Base-by-base conservation (phyloP, 2,888 invertebrate genomes). In the Pachydiplax longipennis region DNA sequence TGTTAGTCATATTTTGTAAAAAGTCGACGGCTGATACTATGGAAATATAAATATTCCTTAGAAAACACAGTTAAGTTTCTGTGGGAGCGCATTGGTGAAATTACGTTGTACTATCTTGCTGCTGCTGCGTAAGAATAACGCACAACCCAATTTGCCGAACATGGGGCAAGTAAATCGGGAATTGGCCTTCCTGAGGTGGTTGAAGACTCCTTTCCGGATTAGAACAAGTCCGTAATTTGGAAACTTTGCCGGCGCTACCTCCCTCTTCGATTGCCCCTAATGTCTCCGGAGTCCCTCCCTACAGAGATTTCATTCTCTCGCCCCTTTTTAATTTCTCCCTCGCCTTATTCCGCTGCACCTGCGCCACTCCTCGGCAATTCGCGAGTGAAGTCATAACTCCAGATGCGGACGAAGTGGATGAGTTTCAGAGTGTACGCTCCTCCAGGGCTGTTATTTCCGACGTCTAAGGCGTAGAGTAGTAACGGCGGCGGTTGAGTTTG, bases 361-460 rank as follows among this genome's bases (percentile, higher is more conserved):
- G 87, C 61, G 87, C 65, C 65, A 61, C 58, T 61, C 58, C 35
- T 25, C 18, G 35, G 58, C 73, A 73, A 73, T 73, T 73, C 31
- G 73, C 73, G 73, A 22, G 65, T 65, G 65, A 58, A 25, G 61
- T 37, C 61, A 61, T 87, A 87, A 87, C 87, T 31, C 87, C 37
- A 61, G 37, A 58, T 87, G 87, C 61, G 13, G 65, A 61, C 40
- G 87, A 65, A 87, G 87, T 87, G 87, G 87, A 87, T 87, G 87
- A 87, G 87, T 83, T 83, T 83, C 83, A n/a, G 58, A 83, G 58
- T 83, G 83, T 61, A 65, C 61, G 87, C 61, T 87, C 87, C 31
- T 37, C 40, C 87, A 13, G 53, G 37, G 31, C 18, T 87, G 58
- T 87, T 87, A 87, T 61, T 37, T 35, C 87, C n/a, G 22, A 37